Percentiles rank a stretch among this genome's conserved stretches.
Evolutionary conservation across 2,113 vertebrate genomes (phyloP).

Genomic region (Esox niger): DNA sequence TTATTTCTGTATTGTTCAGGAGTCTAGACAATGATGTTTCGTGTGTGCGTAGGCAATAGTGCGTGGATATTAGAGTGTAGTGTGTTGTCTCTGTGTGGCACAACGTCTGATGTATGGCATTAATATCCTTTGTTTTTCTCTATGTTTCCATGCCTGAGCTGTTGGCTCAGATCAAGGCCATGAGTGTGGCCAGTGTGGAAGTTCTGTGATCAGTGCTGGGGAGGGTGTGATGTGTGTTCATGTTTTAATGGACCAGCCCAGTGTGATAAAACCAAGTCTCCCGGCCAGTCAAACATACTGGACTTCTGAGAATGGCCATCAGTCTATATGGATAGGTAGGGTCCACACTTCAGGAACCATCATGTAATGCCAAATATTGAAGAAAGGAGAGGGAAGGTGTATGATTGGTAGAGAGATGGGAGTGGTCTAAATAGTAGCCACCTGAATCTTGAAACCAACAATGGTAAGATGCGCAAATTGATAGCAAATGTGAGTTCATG

Average conservation of each 20-base stretch:
- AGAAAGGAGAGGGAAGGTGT: neutral
- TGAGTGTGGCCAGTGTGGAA: too few species aligned
- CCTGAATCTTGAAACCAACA: neutral
- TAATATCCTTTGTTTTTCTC: neutral
- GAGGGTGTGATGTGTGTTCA: too few species aligned
- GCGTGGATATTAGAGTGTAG: slow-evolving; percentile 18
- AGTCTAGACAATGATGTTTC: neutral
- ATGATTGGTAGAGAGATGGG: too few species aligned
- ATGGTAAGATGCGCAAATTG: neutral
- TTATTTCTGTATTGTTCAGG: slow-evolving; percentile 1
- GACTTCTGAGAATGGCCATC: too few species aligned
- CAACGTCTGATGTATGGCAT: neutral
- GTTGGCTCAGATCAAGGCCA: too few species aligned
- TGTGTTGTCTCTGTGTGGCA: slow-evolving; percentile 4
- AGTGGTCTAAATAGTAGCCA: neutral
- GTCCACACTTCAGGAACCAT: too few species aligned
- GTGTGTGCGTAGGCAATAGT: neutral
- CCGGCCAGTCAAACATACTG: too few species aligned
- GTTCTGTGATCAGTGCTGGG: too few species aligned
- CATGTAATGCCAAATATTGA: neutral
- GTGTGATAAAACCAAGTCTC: too few species aligned
- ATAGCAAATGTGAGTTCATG: neutral
- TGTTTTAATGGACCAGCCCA: too few species aligned
- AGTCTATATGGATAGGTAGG: too few species aligned
- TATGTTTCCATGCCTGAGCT: too few species aligned